Conservation (phyloP, 1,140 invertebrate genomes). For the Zaprionus ornatus region DNA sequence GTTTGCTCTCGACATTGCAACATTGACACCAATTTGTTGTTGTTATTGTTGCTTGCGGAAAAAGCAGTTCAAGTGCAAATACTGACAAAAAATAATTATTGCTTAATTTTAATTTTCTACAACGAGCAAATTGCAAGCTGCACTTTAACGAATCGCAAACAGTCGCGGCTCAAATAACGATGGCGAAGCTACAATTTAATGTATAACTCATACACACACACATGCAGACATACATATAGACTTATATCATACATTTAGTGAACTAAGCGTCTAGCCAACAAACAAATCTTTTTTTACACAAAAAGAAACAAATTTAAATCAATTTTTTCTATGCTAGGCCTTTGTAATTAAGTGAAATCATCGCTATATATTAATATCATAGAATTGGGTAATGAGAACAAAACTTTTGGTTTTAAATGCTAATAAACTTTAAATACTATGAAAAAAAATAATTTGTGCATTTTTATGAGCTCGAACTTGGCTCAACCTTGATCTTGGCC, state of each 20-base stretch:
- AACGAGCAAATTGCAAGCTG: slow-evolving; percentile 36
- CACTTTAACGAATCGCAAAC: slow-evolving; percentile 27
- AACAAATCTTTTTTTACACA: slow-evolving; percentile 23
- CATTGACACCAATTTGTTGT: slow-evolving; percentile 50
- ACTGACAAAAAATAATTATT: slow-evolving; percentile 35
- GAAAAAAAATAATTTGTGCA: background rate
- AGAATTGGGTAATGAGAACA: slow-evolving; percentile 50
- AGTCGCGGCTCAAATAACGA: slow-evolving; percentile 25
- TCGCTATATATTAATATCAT: slow-evolving; percentile 47
- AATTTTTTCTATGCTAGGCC: slow-evolving; percentile 63
- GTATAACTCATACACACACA: slow-evolving; percentile 32
- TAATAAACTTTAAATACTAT: slow-evolving; percentile 70
- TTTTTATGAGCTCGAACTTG: slow-evolving; percentile 13
- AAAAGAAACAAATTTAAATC: slow-evolving; percentile 51
- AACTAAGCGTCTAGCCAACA: slow-evolving; percentile 47
- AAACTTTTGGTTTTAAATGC: slow-evolving; percentile 47
- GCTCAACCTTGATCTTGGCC: background rate
- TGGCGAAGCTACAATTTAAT: slow-evolving; percentile 10
- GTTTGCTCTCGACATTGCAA: slow-evolving; percentile 23
- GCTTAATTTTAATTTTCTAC: slow-evolving; percentile 44
- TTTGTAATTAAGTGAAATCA: slow-evolving; percentile 61
- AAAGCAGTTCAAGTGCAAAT: slow-evolving; percentile 57
- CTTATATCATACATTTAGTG: slow-evolving; percentile 41
- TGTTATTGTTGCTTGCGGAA: slow-evolving; percentile 28
- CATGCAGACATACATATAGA: slow-evolving; percentile 28